Base-by-base conservation (phyloP, 2,113 vertebrate species). In the Herpetotheres cachinnans region DNA sequence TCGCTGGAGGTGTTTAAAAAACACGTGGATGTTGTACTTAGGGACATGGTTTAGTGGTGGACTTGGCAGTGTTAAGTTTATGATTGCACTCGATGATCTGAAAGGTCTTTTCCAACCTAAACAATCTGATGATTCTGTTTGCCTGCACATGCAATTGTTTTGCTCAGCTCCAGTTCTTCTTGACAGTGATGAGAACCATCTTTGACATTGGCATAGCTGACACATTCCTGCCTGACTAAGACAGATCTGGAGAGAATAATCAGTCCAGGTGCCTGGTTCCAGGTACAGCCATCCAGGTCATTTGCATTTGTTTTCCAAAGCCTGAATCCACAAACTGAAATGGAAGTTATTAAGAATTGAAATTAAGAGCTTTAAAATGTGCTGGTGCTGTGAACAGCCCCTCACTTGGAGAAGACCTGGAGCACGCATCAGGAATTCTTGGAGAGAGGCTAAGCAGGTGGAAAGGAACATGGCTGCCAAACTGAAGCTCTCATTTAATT, bases 21-120 rank as follows among this genome's bases (percentile, higher is more conserved):
- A 34, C 0, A 0, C n/a, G 32, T 42, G 61, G 40, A 29, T n/a
- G 62, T 6, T 15, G 19, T 3, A 3, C 58, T 81, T 56, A 50
- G 52, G 42, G 36, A 50, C 25, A 12, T 36, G 19, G 46, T 77
- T 77, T 56, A 72, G 52, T 47, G 56, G 25, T 67, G 52, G 44
- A 36, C 24, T 22, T 62, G 46, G 42, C 11, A 61, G 29, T 36
- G 29, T 12, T 77, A 61, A 5, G 42, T 72, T 89, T 26, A 52
- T 1, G 2, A 47, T 50, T 85, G 29, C 38, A 47, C 54, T 82
- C 1, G 2, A 20, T 52, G 20, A 49, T 42, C 44, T 54, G 70
- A 69, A 40, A 24, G 34, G 15, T 77, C 22, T 69, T 94, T 89
- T 63, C 54, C 44, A 63, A 32, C 3, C 9, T 6, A 47, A 67